Base-by-base conservation (phyloP, 1,140 invertebrate species). In the Tetranychus cinnabarinus region DNA sequence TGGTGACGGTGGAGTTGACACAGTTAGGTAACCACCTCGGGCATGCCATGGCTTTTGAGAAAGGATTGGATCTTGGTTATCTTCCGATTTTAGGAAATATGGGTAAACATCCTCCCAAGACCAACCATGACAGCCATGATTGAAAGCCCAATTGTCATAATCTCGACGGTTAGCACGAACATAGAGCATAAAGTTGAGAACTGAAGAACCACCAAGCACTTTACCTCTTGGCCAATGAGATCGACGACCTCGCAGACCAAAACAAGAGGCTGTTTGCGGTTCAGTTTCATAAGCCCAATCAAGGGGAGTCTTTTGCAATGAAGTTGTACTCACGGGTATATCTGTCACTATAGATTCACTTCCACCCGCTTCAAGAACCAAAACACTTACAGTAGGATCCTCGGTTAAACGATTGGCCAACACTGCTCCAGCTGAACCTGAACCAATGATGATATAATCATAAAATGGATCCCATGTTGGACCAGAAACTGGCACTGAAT, bases 131-230 rank as follows among this genome's bases (percentile, higher is more conserved):
- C 93, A 95, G 0, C 93, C 93, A 13, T 35, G 45, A 37, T 85
- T 73, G 0, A 79, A 73, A 69, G 90, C 88, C 93, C 95, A 98
- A 5, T 77, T 76, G 68, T 97, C 87, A 70, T 97, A 98, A 70
- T 98, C 93, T 62, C 79, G 81, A 63, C 82, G 82, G 69, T 97
- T 93, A 0, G 92, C 93, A 36, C 93, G 77, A 0, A 97, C 76
- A 68, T 97, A 98, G 0, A 96, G 76, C 93, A 98, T 97, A 68
- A 95, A 96, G 71, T 98, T 98, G 0, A 97, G 76, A 0, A 93
- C 87, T 2, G 81, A 83, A 1, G 80, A 84, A 1, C 86, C 86
- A 1, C 86, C 86, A 8, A 83, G 72, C 0, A 83, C 82, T 70
- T 82, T 83, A 15, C 86, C 86, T 39, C 86, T 72, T 0, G 88